These are phyloP conservation scores for Jordanella pulchra DNA, from an alignment of 2,797 vertebrate genomes.

Conservation along the genomic window DNA sequence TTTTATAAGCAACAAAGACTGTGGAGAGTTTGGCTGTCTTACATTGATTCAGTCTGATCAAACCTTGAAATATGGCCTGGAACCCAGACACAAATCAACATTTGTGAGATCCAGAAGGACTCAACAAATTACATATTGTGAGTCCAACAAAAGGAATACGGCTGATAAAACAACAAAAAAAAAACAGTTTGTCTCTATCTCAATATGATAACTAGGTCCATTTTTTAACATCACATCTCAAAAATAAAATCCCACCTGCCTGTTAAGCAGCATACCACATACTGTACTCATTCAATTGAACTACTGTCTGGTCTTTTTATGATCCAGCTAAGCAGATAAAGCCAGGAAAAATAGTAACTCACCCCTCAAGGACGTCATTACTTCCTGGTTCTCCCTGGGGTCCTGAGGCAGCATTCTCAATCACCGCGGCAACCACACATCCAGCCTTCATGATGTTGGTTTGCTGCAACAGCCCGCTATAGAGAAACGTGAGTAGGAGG, in stretches of 20 bases:
- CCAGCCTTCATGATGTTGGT: conserved; percentile 82
- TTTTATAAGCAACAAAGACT: conserved; percentile 63
- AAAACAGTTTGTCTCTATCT: neutral
- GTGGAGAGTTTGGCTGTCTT: conserved; percentile 47
- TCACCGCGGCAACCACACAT: conserved; percentile 81
- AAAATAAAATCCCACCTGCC: conserved; percentile 14
- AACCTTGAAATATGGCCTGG: conserved; percentile 32
- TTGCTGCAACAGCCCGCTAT: conserved; percentile 78
- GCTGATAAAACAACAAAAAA: neutral
- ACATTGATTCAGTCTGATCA: conserved; percentile 46
- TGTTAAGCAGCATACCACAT: conserved; percentile 6
- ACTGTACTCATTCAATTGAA: conserved; percentile 2
- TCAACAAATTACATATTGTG: conserved; percentile 16
- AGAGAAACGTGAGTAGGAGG: conserved; percentile 59
- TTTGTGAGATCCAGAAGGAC: conserved; percentile 34
- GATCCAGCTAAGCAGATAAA: conserved; percentile 37
- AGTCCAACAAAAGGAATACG: neutral
- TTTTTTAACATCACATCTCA: conserved; percentile 9
- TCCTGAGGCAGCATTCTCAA: conserved; percentile 76
- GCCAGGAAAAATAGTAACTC: conserved; percentile 54
- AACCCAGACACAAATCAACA: conserved; percentile 28
- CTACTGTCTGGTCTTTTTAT: conserved; percentile 21
- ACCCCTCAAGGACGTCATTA: conserved; percentile 81
- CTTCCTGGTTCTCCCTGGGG: conserved; percentile 76
- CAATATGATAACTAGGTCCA: conserved; percentile 18